These are phyloP conservation scores for Dermatemys mawii DNA, from an alignment of 2,113 vertebrate genomes.

Conservation along the genomic window DNA sequence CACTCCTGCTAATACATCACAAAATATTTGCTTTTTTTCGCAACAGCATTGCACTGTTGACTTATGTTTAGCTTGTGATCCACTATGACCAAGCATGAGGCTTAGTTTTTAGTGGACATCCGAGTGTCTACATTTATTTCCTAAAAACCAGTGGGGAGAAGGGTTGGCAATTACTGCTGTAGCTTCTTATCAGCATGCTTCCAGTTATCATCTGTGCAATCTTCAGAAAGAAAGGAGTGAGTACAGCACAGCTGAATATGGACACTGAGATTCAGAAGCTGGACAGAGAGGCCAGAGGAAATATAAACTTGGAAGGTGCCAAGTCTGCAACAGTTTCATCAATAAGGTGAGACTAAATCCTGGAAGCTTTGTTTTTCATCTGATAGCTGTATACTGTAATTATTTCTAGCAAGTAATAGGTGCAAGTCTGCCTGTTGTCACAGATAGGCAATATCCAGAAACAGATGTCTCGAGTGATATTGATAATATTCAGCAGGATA, in stretches of 20 bases:
- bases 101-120: not conserved
- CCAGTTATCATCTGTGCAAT: not conserved
- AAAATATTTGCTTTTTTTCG: too few relatives aligned
- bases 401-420: not conserved
- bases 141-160: not conserved
- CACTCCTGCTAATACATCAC: too few relatives aligned
- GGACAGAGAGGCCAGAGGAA: not conserved
- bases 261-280: not conserved
- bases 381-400: not conserved
- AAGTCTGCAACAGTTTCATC: not conserved
- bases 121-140: rapidly evolving
- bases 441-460: rapidly evolving
- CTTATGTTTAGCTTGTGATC: too few relatives aligned
- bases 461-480: not conserved
- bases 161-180: not conserved
- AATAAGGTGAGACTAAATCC: not conserved
- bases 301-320: not conserved
- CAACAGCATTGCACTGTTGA: too few relatives aligned
- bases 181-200: not conserved
- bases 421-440: not conserved
- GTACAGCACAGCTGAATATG: not conserved
- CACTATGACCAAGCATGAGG: not conserved
- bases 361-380: not conserved
- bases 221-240: not conserved
- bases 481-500: not conserved